phyloP scores from a whole-genome alignment of 2,888 invertebrate species.

The Himalopsyche tibetana region DNA sequence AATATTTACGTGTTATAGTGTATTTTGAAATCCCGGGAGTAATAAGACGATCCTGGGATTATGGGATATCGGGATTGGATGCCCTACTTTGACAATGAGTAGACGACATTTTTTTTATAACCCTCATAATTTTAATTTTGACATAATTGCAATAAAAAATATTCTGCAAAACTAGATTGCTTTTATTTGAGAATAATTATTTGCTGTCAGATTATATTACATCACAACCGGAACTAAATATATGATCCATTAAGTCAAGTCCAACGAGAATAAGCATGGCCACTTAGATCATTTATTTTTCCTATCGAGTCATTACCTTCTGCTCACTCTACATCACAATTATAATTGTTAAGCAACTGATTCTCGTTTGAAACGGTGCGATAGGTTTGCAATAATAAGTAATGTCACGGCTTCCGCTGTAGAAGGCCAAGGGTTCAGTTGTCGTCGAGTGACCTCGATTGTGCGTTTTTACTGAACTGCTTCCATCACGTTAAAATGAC shows the following conservation, averaged over 20 bases:
- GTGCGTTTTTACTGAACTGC: neutral
- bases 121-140: too few species aligned
- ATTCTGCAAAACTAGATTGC: too few species aligned
- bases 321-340: neutral
- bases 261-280: neutral
- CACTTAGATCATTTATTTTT: neutral
- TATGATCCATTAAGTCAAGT: neutral
- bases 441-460: neutral
- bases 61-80: too few species aligned
- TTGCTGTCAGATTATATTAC: too few species aligned
- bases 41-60: too few species aligned
- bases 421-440: conserved; percentile 8
- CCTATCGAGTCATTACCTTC: neutral
- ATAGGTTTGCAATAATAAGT: conserved; percentile 12
- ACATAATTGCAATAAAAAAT: too few species aligned
- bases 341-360: neutral
- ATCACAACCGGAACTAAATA: neutral
- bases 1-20: too few species aligned
- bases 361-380: neutral
- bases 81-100: too few species aligned
- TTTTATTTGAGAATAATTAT: too few species aligned
- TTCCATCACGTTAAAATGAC: neutral
- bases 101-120: too few species aligned
- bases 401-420: neutral
- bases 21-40: too few species aligned